phyloP scores from a whole-genome alignment of 2,113 vertebrate species.

The Ceuthmochares aereus region DNA sequence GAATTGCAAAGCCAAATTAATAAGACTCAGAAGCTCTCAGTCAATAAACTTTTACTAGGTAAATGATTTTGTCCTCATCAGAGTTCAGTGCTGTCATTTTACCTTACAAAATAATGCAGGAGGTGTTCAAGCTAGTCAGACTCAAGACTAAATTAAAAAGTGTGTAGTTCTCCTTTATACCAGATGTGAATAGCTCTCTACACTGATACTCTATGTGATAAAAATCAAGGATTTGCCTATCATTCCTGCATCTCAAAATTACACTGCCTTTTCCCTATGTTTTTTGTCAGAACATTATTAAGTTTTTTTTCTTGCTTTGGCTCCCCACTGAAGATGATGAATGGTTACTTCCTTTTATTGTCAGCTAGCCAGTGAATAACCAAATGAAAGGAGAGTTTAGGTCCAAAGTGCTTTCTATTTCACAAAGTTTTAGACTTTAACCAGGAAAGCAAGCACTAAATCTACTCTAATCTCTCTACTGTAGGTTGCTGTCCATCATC shows the following conservation, averaged over 20 bases:
- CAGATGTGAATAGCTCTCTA: constrained; percentile 7
- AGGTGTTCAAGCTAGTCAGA: not conserved
- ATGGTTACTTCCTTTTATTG: constrained; percentile 6
- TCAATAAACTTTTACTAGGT: constrained; percentile 44
- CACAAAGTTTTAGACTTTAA: not conserved
- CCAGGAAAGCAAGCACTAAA: not conserved
- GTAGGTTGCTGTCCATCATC: not conserved
- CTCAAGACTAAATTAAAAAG: constrained; percentile 11
- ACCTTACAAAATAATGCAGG: constrained; percentile 12
- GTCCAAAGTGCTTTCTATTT: not conserved
- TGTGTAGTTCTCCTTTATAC: not conserved
- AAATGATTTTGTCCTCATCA: constrained; percentile 29
- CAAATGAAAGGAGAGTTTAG: not conserved
- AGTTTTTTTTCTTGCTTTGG: not conserved
- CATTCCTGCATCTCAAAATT: not conserved
- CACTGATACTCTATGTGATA: not conserved
- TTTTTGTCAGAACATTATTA: constrained; percentile 34
- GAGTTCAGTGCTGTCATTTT: constrained; percentile 23
- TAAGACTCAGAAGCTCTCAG: not conserved
- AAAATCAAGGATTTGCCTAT: not conserved
- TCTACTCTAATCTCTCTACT: constrained; percentile 9
- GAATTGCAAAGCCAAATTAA: constrained; percentile 58
- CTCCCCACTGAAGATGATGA: not conserved
- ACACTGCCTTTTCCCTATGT: not conserved
- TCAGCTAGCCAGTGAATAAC: not conserved